phyloP scores from a whole-genome alignment of 1,140 invertebrate genomes.

The Brachionus rubens region DNA sequence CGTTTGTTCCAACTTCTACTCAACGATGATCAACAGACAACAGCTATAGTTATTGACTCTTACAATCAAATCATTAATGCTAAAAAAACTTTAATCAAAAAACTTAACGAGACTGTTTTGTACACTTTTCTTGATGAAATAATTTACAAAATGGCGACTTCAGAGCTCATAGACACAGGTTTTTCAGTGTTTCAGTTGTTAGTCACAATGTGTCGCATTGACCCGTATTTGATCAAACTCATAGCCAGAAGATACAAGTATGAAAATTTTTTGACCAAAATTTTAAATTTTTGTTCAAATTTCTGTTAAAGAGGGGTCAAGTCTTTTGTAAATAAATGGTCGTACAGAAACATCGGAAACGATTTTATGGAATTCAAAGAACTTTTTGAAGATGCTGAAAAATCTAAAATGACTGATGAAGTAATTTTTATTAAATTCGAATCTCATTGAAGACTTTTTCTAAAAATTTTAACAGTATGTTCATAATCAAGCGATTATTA shows the following conservation, averaged over 20 bases:
- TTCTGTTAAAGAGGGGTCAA: background rate
- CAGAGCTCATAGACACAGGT: background rate
- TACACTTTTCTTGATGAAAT: constrained; percentile 35
- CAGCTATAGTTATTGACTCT: constrained; percentile 20
- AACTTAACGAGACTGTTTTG: background rate
- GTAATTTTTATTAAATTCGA: background rate
- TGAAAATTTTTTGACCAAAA: background rate
- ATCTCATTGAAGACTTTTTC: too few species aligned
- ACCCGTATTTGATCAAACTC: constrained; percentile 1
- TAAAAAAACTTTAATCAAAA: constrained; percentile 12
- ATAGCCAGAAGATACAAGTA: constrained; percentile 33
- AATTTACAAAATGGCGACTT: constrained; percentile 24
- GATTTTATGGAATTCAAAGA: constrained; percentile 4
- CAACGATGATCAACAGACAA: constrained; percentile 33
- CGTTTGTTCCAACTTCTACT: constrained; percentile 34
- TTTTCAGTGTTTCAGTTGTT: constrained; percentile 1
- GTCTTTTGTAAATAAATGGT: constrained; percentile 19
- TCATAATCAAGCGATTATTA: background rate
- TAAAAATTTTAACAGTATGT: background rate
- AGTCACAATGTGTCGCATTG: background rate
- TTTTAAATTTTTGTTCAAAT: background rate
- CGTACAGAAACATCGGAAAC: background rate
- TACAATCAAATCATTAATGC: background rate
- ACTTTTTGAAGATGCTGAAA: constrained; percentile 9
- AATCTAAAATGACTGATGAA: constrained; percentile 10